Conservation (phyloP, 2,888 invertebrate species). For the Sphaerophoria taeniata region DNA sequence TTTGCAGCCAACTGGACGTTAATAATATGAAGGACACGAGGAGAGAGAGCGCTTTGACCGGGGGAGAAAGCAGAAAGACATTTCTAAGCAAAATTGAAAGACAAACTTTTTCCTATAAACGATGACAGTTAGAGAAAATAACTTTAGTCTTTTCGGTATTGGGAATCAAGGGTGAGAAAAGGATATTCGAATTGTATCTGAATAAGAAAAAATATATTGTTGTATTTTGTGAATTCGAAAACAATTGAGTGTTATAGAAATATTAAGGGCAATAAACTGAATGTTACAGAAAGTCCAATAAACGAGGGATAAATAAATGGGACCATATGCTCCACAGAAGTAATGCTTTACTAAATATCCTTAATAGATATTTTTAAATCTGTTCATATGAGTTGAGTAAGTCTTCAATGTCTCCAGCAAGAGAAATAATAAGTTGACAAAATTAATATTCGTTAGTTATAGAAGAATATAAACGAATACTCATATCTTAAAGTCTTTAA, state of each 20-base stretch:
- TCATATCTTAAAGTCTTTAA: no score
- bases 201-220: slow-evolving; percentile 5
- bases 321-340: not conserved
- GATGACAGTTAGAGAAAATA: slow-evolving; percentile 60
- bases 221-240: not conserved
- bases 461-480: no score
- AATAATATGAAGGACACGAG: not conserved
- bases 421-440: no score
- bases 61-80: not conserved
- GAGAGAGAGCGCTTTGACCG: not conserved
- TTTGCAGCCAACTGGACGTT: slow-evolving; percentile 71
- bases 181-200: slow-evolving; percentile 10
- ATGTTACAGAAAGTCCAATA: no score
- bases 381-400: no score
- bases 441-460: no score
- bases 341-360: not conserved
- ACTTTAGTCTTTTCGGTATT: slow-evolving; percentile 36
- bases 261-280: not conserved
- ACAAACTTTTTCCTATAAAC: slow-evolving; percentile 60
- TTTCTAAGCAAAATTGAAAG: slow-evolving; percentile 57
- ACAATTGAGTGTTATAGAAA: not conserved
- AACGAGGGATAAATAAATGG: not conserved
- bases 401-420: no score
- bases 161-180: slow-evolving; percentile 1
- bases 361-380: no score